A percentile compares a stretch with the other conserved stretches of the same genome.
Evolutionary conservation across 2,797 vertebrate species (phyloP).

Genomic region (Peromyscus nudipes): DNA sequence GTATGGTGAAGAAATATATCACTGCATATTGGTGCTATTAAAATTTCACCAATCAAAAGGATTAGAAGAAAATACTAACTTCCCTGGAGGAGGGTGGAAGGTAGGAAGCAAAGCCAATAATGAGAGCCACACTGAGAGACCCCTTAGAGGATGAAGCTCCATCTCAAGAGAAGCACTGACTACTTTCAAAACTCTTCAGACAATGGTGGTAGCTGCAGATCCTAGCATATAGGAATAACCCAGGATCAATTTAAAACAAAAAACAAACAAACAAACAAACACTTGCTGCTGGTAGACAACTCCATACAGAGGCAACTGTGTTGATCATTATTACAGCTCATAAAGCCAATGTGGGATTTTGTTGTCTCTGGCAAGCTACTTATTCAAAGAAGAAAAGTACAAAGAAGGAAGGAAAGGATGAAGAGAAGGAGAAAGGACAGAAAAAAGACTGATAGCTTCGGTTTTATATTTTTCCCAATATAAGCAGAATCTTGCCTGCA

Average conservation of each 20-base stretch:
- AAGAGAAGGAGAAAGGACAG: background rate
- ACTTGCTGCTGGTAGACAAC: conserved; percentile 17
- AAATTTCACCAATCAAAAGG: background rate
- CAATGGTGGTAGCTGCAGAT: background rate
- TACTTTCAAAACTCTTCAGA: background rate
- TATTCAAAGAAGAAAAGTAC: conserved; percentile 25
- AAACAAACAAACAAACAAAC: background rate
- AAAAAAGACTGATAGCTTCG: background rate
- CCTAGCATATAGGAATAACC: conserved; percentile 26
- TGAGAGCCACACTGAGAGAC: conserved; percentile 35
- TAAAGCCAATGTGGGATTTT: conserved; percentile 24
- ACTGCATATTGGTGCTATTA: background rate
- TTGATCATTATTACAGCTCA: conserved; percentile 33
- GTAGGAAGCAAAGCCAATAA: background rate
- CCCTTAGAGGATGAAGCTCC: background rate
- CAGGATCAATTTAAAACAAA: conserved; percentile 6
- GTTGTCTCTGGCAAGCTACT: background rate
- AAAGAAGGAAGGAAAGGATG: background rate
- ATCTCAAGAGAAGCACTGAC: background rate
- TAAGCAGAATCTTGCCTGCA: background rate
- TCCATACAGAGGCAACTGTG: conserved; percentile 20
- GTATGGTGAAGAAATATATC: background rate
- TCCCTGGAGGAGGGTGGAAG: background rate
- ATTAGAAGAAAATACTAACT: background rate
- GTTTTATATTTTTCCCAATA: background rate